phyloP scores from a whole-genome alignment of 1,140 invertebrate species.

The Neuroterus valhalla region DNA sequence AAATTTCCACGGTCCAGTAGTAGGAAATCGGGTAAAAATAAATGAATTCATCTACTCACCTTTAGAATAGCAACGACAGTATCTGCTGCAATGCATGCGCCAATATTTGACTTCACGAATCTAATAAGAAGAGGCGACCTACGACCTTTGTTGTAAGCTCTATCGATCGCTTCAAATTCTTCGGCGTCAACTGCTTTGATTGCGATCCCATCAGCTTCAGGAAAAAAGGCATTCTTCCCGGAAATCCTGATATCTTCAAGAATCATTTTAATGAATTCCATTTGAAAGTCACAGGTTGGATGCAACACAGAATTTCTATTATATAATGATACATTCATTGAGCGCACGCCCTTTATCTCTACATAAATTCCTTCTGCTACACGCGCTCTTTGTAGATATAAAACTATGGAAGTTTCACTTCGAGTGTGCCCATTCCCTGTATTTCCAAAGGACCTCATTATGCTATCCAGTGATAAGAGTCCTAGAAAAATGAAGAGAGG shows the following conservation, averaged over 20 bases:
- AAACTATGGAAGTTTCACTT: conserved; percentile 70
- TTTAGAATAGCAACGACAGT: conserved; percentile 78
- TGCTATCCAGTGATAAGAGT: conserved; percentile 77
- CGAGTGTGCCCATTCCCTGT: conserved; percentile 80
- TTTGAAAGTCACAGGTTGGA: no score
- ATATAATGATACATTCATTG: conserved; percentile 78
- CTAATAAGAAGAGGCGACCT: conserved; percentile 79
- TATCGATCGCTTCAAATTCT: conserved; percentile 87
- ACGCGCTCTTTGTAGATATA: conserved; percentile 78
- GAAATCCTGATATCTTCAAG: no score
- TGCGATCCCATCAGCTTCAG: conserved; percentile 64
- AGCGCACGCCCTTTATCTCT: no score
- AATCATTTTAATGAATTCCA: conserved; percentile 38
- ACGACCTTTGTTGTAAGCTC: conserved; percentile 84
- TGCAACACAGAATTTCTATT: conserved; percentile 52
- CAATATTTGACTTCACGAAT: no score
- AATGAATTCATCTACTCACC: no score
- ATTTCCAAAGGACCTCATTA: conserved; percentile 79
- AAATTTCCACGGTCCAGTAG: no score
- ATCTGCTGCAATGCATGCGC: conserved; percentile 85
- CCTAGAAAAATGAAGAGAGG: no score
- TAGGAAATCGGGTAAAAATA: no score
- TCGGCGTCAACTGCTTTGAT: no score
- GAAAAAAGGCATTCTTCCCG: conserved; percentile 52
- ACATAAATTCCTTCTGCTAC: conserved; percentile 79